Percentiles rank a stretch among this genome's conserved stretches.
phyloP scores from a whole-genome alignment of 2,888 invertebrate species.

The Noctuana brunneofusca region DNA sequence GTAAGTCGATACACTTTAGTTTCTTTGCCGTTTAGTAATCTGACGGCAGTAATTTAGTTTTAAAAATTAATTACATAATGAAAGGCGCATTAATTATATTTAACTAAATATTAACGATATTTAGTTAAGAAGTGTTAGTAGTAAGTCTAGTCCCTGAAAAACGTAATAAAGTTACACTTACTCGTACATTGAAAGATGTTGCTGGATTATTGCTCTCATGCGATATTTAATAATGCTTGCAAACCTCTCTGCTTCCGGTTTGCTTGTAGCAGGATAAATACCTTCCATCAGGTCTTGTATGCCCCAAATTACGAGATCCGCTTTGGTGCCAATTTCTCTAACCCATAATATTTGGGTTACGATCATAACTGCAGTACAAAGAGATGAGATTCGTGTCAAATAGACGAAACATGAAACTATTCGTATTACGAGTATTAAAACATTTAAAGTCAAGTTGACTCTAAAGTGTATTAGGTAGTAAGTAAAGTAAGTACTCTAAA shows the following conservation, averaged over 20 bases:
- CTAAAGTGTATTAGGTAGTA: too few species aligned
- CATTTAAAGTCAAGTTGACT: background rate
- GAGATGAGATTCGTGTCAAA: background rate
- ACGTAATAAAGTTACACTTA: too few species aligned
- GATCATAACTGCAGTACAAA: conserved; percentile 52
- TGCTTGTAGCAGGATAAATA: conserved; percentile 46
- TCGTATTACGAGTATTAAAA: too few species aligned
- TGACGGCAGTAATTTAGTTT: background rate
- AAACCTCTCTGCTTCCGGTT: conserved; percentile 44
- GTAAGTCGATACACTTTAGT: conserved; percentile 13
- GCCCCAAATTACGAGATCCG: conserved; percentile 60
- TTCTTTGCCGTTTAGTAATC: conserved; percentile 1
- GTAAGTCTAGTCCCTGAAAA: too few species aligned
- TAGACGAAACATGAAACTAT: background rate
- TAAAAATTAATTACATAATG: background rate
- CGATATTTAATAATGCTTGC: conserved; percentile 48
- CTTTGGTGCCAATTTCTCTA: conserved; percentile 59
- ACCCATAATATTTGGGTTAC: conserved; percentile 66
- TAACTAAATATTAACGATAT: too few species aligned
- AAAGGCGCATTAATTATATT: too few species aligned
- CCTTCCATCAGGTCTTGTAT: conserved; percentile 58
- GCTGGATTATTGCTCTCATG: conserved; percentile 54
- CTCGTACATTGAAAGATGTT: conserved; percentile 60
- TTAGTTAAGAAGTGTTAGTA: too few species aligned
- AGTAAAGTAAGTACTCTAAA: too few species aligned